These are phyloP conservation scores for Neuroscelio doddi DNA, from an alignment of 2,888 invertebrate genomes.

Conservation along the genomic window DNA sequence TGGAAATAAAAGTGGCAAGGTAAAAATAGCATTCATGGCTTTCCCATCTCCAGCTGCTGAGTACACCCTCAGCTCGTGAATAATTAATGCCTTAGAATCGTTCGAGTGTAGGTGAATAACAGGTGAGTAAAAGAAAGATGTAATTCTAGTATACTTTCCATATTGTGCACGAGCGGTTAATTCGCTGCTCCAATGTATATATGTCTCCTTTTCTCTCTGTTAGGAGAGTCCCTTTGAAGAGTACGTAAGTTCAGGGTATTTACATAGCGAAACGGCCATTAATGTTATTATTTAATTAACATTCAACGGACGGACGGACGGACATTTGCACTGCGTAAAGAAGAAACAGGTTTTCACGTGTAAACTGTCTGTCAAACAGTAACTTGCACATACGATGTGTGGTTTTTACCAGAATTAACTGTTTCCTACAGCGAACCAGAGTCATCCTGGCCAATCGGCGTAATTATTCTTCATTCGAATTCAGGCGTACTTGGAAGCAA, in stretches of 20 bases:
- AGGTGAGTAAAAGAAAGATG: constrained; percentile 14
- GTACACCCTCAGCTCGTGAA: constrained; percentile 6
- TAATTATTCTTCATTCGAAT: no score
- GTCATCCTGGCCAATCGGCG: no score
- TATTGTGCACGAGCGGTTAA: constrained; percentile 20
- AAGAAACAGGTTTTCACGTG: constrained; percentile 8
- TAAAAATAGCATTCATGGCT: constrained; percentile 9
- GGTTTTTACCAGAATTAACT: no score
- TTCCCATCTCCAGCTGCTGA: not conserved
- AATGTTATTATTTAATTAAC: constrained; percentile 27
- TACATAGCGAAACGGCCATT: constrained; percentile 11
- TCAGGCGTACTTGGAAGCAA: no score
- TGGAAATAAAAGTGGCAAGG: not conserved
- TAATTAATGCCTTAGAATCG: constrained; percentile 28
- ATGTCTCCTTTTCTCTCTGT: constrained; percentile 1
- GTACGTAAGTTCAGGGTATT: constrained; percentile 22
- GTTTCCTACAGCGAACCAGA: no score
- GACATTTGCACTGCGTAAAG: constrained; percentile 7
- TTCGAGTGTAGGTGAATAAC: no score
- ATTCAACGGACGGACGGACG: constrained; percentile 5
- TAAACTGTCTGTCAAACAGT: no score
- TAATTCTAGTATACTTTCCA: constrained; percentile 4
- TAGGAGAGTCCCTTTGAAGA: no score
- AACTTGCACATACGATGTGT: no score
- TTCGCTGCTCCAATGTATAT: constrained; percentile 4